phyloP scores from a whole-genome alignment of 2,888 invertebrate species.

The Graphium colonna region DNA sequence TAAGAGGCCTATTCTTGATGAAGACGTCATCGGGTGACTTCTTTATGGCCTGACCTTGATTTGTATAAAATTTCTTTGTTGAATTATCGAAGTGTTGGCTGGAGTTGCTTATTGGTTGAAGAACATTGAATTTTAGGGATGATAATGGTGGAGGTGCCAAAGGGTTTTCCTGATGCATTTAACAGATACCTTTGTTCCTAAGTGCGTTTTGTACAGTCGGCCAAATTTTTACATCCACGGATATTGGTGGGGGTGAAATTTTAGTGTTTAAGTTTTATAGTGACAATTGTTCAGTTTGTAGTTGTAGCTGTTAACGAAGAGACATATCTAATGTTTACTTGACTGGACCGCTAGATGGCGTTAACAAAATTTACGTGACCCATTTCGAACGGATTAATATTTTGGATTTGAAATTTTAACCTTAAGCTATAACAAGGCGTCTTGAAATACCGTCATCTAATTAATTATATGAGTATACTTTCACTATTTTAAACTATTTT shows the following conservation, averaged over 20 bases:
- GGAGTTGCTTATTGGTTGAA: background rate
- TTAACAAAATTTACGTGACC: too few species aligned
- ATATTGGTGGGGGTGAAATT: constrained; percentile 5
- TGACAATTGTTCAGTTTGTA: constrained; percentile 46
- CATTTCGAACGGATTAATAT: too few species aligned
- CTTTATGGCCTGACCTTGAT: too few species aligned
- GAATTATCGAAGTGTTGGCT: too few species aligned
- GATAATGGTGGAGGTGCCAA: constrained; percentile 37
- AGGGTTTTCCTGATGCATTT: constrained; percentile 22
- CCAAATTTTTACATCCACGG: constrained; percentile 11
- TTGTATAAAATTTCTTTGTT: too few species aligned
- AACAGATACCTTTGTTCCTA: constrained; percentile 36
- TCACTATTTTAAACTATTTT: constrained; percentile 9
- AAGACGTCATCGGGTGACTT: too few species aligned
- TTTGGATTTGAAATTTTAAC: too few species aligned
- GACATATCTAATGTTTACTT: constrained; percentile 58
- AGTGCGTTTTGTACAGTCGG: constrained; percentile 23
- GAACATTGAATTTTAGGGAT: constrained; percentile 31
- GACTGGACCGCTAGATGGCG: constrained; percentile 17
- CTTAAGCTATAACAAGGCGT: too few species aligned
- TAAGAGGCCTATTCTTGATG: too few species aligned
- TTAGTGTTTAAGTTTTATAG: constrained; percentile 17
- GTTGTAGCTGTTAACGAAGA: constrained; percentile 38
- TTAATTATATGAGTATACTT: background rate
- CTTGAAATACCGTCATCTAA: background rate